Evolutionary conservation across 2,888 invertebrate species (phyloP).

Genomic region (Acholoe squamosa): DNA sequence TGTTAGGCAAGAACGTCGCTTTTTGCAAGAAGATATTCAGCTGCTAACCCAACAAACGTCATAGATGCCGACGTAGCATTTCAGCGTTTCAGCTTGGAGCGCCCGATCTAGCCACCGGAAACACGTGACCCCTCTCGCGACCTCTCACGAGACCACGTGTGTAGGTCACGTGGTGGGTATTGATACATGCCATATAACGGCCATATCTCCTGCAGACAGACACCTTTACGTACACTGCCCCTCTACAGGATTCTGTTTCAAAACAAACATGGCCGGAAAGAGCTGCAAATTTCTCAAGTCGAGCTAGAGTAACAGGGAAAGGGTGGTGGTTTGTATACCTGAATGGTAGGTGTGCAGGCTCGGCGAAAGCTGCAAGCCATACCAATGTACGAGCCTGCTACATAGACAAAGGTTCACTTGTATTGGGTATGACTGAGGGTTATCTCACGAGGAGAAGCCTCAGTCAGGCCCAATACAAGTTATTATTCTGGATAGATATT

Average conservation of each 20-base stretch:
- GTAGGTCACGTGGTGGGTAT: not conserved
- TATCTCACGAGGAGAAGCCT: too few species aligned
- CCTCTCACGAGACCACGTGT: slow-evolving; percentile 12
- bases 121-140: slow-evolving; percentile 9
- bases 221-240: not conserved
- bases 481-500: too few species aligned
- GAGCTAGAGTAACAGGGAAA: not conserved
- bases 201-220: not conserved
- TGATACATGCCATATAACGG: slow-evolving; percentile 10
- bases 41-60: not conserved
- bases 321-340: too few species aligned
- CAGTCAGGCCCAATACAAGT: too few species aligned
- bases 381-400: too few species aligned
- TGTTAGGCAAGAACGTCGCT: too few species aligned
- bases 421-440: too few species aligned
- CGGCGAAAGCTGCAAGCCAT: too few species aligned
- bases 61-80: not conserved
- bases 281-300: not conserved
- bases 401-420: too few species aligned
- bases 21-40: not conserved
- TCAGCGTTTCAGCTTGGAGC: not conserved
- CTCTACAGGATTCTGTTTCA: not conserved
- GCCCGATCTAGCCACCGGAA: not conserved
- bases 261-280: slow-evolving; percentile 9
- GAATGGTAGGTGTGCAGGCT: too few species aligned